Evolutionary conservation across 2,888 invertebrate species (phyloP).

Genomic region (Criorhina ranunculi): DNA sequence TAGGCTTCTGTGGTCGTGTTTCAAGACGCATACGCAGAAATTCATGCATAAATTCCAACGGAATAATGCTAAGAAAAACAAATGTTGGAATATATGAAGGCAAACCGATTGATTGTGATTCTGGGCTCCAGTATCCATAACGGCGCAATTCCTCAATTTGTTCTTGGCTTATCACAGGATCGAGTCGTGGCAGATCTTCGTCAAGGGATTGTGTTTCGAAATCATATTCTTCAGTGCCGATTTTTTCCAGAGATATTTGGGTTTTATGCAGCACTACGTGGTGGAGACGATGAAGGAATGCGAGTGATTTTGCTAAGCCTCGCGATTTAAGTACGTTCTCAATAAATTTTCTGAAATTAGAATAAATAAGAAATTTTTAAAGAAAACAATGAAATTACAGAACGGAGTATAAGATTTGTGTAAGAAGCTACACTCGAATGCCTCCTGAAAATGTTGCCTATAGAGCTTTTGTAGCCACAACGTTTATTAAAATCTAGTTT

Average conservation of each 20-base stretch:
- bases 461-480: too few relatives aligned
- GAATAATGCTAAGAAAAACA: constrained; percentile 93
- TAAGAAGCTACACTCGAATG: too few relatives aligned
- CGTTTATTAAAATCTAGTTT: too few relatives aligned
- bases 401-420: too few relatives aligned
- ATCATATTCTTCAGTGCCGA: constrained; percentile 82
- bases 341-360: constrained; percentile 89
- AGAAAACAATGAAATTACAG: background rate
- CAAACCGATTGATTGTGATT: constrained; percentile 90
- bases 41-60: constrained; percentile 96
- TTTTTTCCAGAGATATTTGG: constrained; percentile 88
- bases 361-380: constrained; percentile 1
- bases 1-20: constrained; percentile 92
- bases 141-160: constrained; percentile 83
- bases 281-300: constrained; percentile 91
- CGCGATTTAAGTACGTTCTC: constrained; percentile 94
- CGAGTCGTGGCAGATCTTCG: constrained; percentile 83
- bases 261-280: constrained; percentile 89
- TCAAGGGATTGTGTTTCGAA: constrained; percentile 84
- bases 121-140: constrained; percentile 91
- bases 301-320: constrained; percentile 92
- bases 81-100: constrained; percentile 95
- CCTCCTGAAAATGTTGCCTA: too few relatives aligned
- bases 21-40: constrained; percentile 94
- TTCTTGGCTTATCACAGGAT: constrained; percentile 83